These are phyloP conservation scores for Phalacrocorax carbo DNA, from an alignment of 2,113 vertebrate species.

Conservation along the genomic window DNA sequence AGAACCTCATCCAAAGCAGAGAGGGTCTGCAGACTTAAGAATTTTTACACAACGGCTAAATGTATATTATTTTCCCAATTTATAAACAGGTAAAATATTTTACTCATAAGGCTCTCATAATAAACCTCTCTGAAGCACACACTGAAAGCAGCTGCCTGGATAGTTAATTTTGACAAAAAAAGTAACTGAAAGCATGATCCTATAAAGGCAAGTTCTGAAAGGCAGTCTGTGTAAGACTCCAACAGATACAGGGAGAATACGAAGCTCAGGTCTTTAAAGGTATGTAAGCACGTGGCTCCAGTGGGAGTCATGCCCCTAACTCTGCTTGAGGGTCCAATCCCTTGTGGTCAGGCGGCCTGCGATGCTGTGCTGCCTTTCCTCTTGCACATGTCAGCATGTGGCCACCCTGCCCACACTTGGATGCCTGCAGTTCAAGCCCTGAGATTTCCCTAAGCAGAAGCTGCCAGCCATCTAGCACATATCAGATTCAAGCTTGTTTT, in stretches of 20 bases:
- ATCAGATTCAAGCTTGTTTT: conserved; percentile 58
- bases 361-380: background rate
- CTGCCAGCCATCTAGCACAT: conserved; percentile 26
- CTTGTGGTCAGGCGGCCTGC: accelerated
- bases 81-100: background rate
- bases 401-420: background rate
- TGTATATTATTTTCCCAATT: background rate
- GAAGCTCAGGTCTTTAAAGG: background rate
- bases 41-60: background rate
- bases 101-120: background rate
- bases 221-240: background rate
- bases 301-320: background rate
- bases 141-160: background rate
- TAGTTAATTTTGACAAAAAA: conserved; percentile 14
- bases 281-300: background rate
- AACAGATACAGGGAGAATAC: background rate
- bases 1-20: background rate
- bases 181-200: background rate
- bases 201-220: background rate
- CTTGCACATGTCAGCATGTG: background rate
- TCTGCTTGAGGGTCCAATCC: background rate
- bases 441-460: conserved; percentile 48
- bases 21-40: background rate
- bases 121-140: background rate
- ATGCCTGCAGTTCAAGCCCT: background rate